These are phyloP conservation scores for Plusia festucae DNA, from an alignment of 2,888 invertebrate genomes.

Conservation along the genomic window DNA sequence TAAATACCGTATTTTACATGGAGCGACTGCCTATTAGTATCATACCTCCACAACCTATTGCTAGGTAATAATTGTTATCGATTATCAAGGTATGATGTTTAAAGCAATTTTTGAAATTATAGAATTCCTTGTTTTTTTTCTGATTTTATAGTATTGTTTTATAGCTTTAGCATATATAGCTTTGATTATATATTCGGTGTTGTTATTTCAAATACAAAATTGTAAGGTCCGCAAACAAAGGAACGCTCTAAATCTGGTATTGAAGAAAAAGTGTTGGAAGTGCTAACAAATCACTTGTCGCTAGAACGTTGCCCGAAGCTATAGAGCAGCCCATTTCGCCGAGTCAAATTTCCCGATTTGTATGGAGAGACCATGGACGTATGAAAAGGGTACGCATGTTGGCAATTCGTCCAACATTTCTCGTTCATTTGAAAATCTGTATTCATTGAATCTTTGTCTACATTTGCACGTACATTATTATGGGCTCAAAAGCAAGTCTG, in stretches of 20 bases:
- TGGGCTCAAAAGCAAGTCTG: slow-evolving; percentile 6
- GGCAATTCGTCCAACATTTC: slow-evolving; percentile 24
- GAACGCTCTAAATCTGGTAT: slow-evolving; percentile 28
- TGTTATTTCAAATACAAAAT: neutral
- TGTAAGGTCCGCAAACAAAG: slow-evolving; percentile 19
- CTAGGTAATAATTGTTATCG: too few species aligned
- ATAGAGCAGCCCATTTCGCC: slow-evolving; percentile 43
- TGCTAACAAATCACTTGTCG: slow-evolving; percentile 45
- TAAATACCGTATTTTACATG: too few species aligned
- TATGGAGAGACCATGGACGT: too few species aligned
- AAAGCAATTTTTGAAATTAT: too few species aligned
- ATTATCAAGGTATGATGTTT: too few species aligned
- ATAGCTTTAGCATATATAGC: too few species aligned
- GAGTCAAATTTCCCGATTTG: slow-evolving; percentile 51
- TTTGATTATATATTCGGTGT: too few species aligned
- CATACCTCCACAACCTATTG: too few species aligned
- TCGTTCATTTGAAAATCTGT: slow-evolving; percentile 45
- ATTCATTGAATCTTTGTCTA: slow-evolving; percentile 39
- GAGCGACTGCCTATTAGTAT: too few species aligned
- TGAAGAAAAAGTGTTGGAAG: slow-evolving; percentile 24
- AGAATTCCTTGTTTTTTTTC: too few species aligned
- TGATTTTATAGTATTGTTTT: too few species aligned
- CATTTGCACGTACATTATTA: slow-evolving; percentile 11
- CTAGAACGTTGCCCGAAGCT: slow-evolving; percentile 39
- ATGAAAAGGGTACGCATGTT: slow-evolving; percentile 46